Evolutionary conservation across 1,140 invertebrate species (phyloP).

Genomic region (Hylaeus anthracinus): DNA sequence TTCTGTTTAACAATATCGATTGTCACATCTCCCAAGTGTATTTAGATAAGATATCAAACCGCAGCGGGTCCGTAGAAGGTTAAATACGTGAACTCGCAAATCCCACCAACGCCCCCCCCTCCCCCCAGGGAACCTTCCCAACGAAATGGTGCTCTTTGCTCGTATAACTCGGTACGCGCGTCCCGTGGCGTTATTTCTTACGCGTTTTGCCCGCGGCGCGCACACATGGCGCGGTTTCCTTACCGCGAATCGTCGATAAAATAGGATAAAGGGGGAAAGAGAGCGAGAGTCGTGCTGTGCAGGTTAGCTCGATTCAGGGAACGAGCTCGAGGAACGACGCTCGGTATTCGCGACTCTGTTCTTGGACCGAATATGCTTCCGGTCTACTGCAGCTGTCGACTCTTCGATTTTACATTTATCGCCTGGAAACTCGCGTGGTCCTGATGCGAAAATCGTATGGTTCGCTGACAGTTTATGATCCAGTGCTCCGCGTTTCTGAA

Average conservation of each 20-base stretch:
- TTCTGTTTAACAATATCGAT: no score
- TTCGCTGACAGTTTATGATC: constrained; percentile 30
- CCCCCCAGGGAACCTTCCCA: no score
- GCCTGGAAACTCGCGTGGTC: background rate
- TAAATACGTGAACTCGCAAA: no score
- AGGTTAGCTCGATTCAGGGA: constrained; percentile 18
- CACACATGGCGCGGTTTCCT: constrained; percentile 19
- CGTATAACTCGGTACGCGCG: constrained; percentile 8
- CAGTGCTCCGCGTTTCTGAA: background rate
- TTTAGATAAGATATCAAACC: no score
- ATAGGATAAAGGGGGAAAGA: constrained; percentile 19
- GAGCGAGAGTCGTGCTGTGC: background rate
- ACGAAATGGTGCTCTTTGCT: background rate
- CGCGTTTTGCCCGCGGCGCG: background rate
- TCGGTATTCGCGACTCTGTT: constrained; percentile 7
- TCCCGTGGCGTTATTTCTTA: background rate
- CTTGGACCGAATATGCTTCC: constrained; percentile 39
- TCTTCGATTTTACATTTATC: constrained; percentile 52
- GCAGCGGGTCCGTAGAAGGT: no score
- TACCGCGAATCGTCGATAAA: constrained; percentile 52
- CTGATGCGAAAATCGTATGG: constrained; percentile 10
- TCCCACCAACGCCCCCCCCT: no score
- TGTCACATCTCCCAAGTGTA: no score
- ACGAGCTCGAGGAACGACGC: constrained; percentile 14
- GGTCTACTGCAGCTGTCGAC: background rate